These are phyloP conservation scores for Podarcis cretensis DNA, from an alignment of 2,113 vertebrate genomes.

Conservation along the genomic window DNA sequence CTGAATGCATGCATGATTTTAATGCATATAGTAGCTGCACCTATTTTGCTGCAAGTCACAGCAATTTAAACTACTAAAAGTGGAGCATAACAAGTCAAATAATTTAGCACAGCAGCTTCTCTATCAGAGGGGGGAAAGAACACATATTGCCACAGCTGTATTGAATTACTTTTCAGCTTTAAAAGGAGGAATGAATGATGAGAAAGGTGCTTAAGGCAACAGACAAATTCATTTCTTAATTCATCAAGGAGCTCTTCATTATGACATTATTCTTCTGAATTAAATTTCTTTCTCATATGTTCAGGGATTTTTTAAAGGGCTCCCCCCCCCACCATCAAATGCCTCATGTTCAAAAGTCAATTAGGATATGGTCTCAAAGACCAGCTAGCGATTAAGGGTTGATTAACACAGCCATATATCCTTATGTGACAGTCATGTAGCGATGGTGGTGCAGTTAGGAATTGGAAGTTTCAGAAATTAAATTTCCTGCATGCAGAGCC, in stretches of 20 bases:
- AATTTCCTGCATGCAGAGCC: background rate
- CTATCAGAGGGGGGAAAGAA: background rate
- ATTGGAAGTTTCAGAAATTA: background rate
- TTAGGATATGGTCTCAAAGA: background rate
- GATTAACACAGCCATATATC: background rate
- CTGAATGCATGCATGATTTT: background rate
- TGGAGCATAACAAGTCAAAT: conserved; percentile 15
- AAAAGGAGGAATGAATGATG: conserved; percentile 11
- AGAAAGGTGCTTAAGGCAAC: conserved; percentile 18
- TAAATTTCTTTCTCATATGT: conserved; percentile 7
- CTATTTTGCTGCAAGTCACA: background rate
- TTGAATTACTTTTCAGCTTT: background rate
- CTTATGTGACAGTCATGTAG: background rate
- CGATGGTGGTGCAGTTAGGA: background rate
- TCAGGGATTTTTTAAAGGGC: background rate
- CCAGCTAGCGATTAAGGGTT: background rate
- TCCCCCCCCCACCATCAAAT: background rate
- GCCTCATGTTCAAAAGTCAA: background rate
- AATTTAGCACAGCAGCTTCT: background rate
- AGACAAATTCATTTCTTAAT: conserved; percentile 22
- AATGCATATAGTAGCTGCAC: background rate
- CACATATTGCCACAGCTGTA: background rate
- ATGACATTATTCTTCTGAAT: background rate
- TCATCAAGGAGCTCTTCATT: background rate
- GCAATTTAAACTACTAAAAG: background rate